Conservation (phyloP, 2,888 invertebrate genomes). For the Heliconius erato region DNA sequence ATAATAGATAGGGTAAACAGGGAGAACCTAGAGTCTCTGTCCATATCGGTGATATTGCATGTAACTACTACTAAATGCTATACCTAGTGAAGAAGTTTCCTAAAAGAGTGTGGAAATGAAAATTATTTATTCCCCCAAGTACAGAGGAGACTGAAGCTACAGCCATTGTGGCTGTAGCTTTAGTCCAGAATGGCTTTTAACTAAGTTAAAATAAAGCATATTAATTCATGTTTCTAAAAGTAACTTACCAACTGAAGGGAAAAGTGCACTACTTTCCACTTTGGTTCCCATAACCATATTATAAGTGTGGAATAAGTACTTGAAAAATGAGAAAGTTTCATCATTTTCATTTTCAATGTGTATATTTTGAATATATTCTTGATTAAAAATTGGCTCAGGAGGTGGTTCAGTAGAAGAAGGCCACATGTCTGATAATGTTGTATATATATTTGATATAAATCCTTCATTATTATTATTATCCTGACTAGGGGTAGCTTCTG, state of each 20-base stretch:
- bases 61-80: too few species aligned
- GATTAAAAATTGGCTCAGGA: conserved; percentile 64
- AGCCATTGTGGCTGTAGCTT: too few species aligned
- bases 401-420: conserved; percentile 67
- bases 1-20: too few species aligned
- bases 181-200: too few species aligned
- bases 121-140: too few species aligned
- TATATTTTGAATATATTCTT: conserved; percentile 54
- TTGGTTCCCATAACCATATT: conserved; percentile 70
- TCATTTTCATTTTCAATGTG: conserved; percentile 54
- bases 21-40: too few species aligned
- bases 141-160: too few species aligned
- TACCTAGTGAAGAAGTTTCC: too few species aligned
- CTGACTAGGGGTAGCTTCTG: conserved; percentile 45
- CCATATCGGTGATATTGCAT: too few species aligned
- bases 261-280: conserved; percentile 74
- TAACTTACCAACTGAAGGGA: conserved; percentile 72
- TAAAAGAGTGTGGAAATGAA: too few species aligned
- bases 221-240: not conserved
- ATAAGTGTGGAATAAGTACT: conserved; percentile 69
- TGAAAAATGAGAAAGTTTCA: conserved; percentile 71
- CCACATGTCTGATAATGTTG: conserved; percentile 73
- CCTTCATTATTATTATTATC: conserved; percentile 55
- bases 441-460: conserved; percentile 70
- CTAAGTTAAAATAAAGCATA: too few species aligned